Base-by-base conservation (phyloP, 2,113 vertebrate genomes). In the Nothobranchius kuhntae region DNA sequence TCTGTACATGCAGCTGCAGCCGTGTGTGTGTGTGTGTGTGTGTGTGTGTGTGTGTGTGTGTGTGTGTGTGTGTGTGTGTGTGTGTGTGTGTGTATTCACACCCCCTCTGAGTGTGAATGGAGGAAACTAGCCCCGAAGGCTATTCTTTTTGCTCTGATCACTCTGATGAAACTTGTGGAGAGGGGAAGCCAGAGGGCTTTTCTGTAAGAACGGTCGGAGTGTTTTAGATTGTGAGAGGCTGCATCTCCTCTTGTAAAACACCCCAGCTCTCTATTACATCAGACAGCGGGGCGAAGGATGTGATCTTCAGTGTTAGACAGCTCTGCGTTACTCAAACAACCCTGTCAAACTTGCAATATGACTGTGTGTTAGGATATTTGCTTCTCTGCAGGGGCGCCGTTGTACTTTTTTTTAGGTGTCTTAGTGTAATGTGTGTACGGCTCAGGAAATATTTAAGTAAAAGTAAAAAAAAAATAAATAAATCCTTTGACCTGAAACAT, bases 131-230 rank as follows among this genome's bases (percentile, higher is more conserved):
- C 78, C 84, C 85, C 81, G 86, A 87, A 89, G 88, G 86, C 86
- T 80, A 89, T 86, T 78, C 84, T 82, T 84, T 51, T 89, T 35
- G 36, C 84, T 87, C 84, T 89, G 86, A 89, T 90, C 86, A 82
- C 80, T 77, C 82, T 89, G 83, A 90, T 87, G 90, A 89, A 89
- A 87, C 84, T 75, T 64, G 85, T 78, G 84, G 83, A 85, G 87
- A 85, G 89, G 87, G 83, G 74, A 80, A 83, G 78, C 86, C 88
- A 86, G 87, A 82, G 87, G 89, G 87, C 83, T 88, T 88, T 90
- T 86, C 81, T 82, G 66, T 82, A 69, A 80, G 80, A 87, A 78
- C 68, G 75, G 84, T 84, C 78, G 21, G 74, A 83, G 76, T 73
- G 71, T 77, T 86, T 85, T 66, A 74, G 79, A 86, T 71, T 75